Evolutionary conservation across 2,113 vertebrate genomes (phyloP).

Genomic region (Reinhardtius hippoglossoides): DNA sequence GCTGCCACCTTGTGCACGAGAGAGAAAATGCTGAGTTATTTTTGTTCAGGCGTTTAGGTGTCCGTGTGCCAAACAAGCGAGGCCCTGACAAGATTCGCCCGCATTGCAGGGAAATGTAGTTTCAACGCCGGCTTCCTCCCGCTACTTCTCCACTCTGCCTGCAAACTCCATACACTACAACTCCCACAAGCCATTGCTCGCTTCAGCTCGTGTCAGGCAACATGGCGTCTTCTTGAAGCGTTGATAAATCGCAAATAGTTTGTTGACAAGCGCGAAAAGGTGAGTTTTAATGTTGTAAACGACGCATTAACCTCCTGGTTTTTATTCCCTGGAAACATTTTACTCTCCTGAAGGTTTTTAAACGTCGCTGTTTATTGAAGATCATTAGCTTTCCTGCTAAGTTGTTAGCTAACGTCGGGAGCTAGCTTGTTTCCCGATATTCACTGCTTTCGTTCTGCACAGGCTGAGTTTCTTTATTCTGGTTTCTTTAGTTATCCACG

Average conservation of each 20-base stretch:
- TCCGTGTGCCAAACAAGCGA: slow-evolving; percentile 39
- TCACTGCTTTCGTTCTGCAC: slow-evolving; percentile 12
- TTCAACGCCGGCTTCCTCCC: accelerated
- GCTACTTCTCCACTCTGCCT: accelerated
- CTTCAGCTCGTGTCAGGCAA: slow-evolving; percentile 14
- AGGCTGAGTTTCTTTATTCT: background rate
- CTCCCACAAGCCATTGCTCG: slow-evolving; percentile 60
- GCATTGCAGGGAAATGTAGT: slow-evolving; percentile 61
- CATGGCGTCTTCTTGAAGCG: slow-evolving; percentile 80
- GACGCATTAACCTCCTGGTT: accelerated
- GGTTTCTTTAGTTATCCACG: too few species aligned
- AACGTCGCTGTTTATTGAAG: background rate
- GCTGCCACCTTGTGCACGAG: slow-evolving; percentile 64
- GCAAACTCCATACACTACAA: slow-evolving; percentile 58
- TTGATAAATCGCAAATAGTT: slow-evolving; percentile 50
- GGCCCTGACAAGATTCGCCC: background rate
- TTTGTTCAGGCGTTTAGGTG: slow-evolving; percentile 63
- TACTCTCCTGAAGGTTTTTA: background rate
- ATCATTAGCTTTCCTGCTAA: slow-evolving; percentile 19
- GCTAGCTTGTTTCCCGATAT: slow-evolving; percentile 21
- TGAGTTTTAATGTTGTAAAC: slow-evolving; percentile 1
- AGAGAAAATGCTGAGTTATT: background rate
- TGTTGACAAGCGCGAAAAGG: slow-evolving; percentile 60
- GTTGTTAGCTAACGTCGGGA: slow-evolving; percentile 35
- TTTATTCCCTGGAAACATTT: accelerated